Conservation (phyloP, 2,113 vertebrate genomes). For the Petaurus breviceps region DNA sequence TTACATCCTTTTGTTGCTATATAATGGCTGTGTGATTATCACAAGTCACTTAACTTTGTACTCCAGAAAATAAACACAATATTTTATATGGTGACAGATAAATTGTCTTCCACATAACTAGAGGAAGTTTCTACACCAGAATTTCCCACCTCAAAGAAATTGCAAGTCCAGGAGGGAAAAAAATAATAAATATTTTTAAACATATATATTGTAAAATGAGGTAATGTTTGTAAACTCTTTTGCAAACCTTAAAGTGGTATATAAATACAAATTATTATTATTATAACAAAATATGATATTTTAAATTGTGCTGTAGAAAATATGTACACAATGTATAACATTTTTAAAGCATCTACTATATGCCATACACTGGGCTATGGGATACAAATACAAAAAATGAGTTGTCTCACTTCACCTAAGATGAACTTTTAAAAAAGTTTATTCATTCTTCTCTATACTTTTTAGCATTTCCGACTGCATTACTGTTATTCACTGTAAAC, state of each 20-base stretch:
- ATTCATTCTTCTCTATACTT: neutral
- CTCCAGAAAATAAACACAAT: neutral
- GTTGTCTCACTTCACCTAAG: neutral
- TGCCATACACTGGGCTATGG: neutral
- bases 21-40: neutral
- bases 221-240: neutral
- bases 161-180: neutral
- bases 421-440: neutral
- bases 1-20: neutral
- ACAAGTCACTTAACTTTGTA: neutral
- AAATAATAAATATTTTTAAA: neutral
- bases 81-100: neutral
- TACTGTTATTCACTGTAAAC: neutral
- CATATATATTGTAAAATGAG: neutral
- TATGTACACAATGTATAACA: neutral
- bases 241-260: neutral
- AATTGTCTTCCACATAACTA: neutral
- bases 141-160: neutral
- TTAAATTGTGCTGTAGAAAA: neutral
- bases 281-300: neutral
- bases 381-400: neutral
- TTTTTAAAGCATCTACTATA: neutral
- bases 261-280: neutral
- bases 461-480: neutral
- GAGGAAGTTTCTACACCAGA: neutral